Evolutionary conservation across 2,113 vertebrate species (phyloP), one percentile per base, ranked within the genome.

Genomic region (Maccullochella peelii): DNA sequence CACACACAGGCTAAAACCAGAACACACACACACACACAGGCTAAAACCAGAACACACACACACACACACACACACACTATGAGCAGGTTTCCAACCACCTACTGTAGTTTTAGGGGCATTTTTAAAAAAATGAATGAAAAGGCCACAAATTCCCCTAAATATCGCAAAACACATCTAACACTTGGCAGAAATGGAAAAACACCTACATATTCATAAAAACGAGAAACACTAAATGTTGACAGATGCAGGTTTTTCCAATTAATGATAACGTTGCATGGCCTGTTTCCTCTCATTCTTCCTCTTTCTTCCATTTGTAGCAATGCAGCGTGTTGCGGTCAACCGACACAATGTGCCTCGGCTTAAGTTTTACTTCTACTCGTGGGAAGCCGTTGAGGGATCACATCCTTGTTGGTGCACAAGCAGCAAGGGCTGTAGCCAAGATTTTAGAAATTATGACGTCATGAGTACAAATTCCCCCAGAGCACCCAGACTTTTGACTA

Each of bases 191-290:
- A 9, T 21, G 20, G 27, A 42, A 52, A n/a, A 61, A 7, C 8
- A 67, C 1, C 16, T 23, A 21, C 36, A 23, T 11, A 20, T n/a
- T 12, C 0, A 47, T 14, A 23, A 33, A 52, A 27, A 27, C n/a
- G 33, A 4, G 55, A 38, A n/a, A 38, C 77, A 57, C 25, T 50
- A 21, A 63, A 66, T 25, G 57, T 58, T 38, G 63, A 57, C 10
- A 68, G 77, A 68, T 77, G 61, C 69, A 58, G 69, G 44, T 63
- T 25, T 25, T 75, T 59, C 36, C 73, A 61, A 5, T 25, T 73
- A 73, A 67, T 57, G 36, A 52, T 23, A 52, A 61, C 7, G 49
- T 8, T 58, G 42, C n/a, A 21, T 23, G 20, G 3, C 27, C 52
- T 47, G 21, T 5, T 8, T n/a, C 38, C 38, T n/a, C 15, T 30